Conservation (phyloP, 2,113 vertebrate species). For the Amphiprion percula region DNA sequence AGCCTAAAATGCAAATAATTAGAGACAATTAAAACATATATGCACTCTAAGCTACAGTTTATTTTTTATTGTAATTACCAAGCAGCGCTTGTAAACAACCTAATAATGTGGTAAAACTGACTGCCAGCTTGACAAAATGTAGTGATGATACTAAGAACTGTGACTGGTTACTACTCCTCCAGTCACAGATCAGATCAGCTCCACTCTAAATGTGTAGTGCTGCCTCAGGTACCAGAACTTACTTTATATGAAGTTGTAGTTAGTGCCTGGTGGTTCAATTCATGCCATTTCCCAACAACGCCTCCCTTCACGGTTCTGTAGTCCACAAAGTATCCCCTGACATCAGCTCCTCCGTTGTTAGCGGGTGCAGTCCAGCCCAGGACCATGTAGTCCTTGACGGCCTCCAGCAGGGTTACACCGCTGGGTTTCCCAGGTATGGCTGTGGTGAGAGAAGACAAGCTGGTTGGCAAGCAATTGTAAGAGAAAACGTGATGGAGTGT, state of each 20-base stretch:
- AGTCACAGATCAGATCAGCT: too few species aligned
- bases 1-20: slow-evolving; percentile 82
- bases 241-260: slow-evolving; percentile 92
- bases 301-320: slow-evolving; percentile 90
- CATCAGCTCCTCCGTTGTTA: slow-evolving; percentile 88
- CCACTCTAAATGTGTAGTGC: background rate
- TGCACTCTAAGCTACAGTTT: background rate
- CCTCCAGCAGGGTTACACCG: slow-evolving; percentile 89
- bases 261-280: slow-evolving; percentile 91
- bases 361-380: slow-evolving; percentile 91
- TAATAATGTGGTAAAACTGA: background rate
- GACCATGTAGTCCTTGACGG: slow-evolving; percentile 91
- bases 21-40: background rate
- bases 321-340: slow-evolving; percentile 96
- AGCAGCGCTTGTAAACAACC: background rate
- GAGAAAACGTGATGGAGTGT: background rate
- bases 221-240: slow-evolving; percentile 29
- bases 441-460: slow-evolving; percentile 67
- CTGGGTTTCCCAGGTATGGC: slow-evolving; percentile 88
- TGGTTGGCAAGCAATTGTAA: background rate
- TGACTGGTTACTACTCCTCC: too few species aligned
- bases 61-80: background rate
- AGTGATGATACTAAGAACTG: too few species aligned
- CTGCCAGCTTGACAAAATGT: background rate
- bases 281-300: slow-evolving; percentile 90